Conservation (phyloP, 2,888 invertebrate species). For the Cabera pusaria region DNA sequence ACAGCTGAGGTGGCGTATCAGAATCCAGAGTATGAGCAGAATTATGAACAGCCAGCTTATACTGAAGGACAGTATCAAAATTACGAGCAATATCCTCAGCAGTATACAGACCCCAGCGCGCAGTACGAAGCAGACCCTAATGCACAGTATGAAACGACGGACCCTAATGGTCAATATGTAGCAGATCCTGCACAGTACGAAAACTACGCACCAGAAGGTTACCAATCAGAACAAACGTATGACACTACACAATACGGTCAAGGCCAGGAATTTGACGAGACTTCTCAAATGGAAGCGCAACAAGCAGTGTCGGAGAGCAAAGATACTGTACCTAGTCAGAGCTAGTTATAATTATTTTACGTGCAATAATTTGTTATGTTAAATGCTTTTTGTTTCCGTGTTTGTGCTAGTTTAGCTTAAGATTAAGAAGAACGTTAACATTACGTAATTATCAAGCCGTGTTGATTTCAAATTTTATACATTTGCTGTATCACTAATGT, state of each 20-base stretch:
- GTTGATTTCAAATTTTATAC: no score
- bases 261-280: conserved; percentile 38
- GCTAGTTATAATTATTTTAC: conserved; percentile 58
- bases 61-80: conserved; percentile 59
- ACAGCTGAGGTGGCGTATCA: conserved; percentile 36
- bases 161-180: conserved; percentile 47
- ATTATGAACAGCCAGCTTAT: conserved; percentile 42
- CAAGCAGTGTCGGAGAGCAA: conserved; percentile 41
- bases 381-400: conserved; percentile 43
- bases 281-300: conserved; percentile 24
- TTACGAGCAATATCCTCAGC: conserved; percentile 58
- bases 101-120: conserved; percentile 44
- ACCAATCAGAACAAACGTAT: conserved; percentile 53
- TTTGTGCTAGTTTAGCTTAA: conserved; percentile 33
- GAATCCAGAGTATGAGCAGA: conserved; percentile 42
- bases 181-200: conserved; percentile 46
- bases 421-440: no score
- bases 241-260: conserved; percentile 51
- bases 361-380: conserved; percentile 64
- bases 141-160: conserved; percentile 12
- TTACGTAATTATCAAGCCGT: no score
- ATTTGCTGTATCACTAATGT: no score
- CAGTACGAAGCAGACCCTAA: conserved; percentile 12
- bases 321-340: conserved; percentile 55
- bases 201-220: conserved; percentile 55